phyloP scores from a whole-genome alignment of 2,888 invertebrate species.

The Caenorhabditis afra region DNA sequence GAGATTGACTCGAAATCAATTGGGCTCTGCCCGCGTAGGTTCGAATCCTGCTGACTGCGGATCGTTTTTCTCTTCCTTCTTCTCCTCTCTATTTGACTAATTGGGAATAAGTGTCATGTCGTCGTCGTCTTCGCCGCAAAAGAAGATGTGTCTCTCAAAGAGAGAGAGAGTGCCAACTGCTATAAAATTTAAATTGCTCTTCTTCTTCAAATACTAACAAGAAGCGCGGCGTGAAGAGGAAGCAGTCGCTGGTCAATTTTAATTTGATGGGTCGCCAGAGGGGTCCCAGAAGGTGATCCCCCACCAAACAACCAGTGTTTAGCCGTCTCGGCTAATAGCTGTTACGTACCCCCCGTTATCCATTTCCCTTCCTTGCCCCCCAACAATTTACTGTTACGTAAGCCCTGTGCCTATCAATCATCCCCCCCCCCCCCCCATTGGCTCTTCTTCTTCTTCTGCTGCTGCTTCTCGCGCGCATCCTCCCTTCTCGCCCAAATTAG shows the following conservation, averaged over 20 bases:
- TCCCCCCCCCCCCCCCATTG: background rate
- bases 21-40: slow-evolving; percentile 74
- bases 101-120: background rate
- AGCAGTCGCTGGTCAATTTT: no score
- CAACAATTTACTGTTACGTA: background rate
- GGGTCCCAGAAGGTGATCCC: no score
- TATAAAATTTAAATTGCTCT: slow-evolving; percentile 20
- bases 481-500: no score
- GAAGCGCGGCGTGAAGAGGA: no score
- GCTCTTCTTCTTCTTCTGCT: background rate
- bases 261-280: no score
- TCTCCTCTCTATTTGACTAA: background rate
- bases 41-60: slow-evolving; percentile 72
- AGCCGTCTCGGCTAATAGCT: no score
- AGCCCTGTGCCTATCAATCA: no score
- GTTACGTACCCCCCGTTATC: no score
- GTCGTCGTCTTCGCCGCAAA: no score
- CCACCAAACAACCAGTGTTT: no score
- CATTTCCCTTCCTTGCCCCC: background rate
- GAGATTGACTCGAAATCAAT: slow-evolving; percentile 74
- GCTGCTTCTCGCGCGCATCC: no score
- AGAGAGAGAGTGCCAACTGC: background rate
- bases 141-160: no score
- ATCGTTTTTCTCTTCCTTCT: slow-evolving; percentile 2
- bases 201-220: background rate